A percentile compares a stretch with the other conserved stretches of the same genome.
phyloP scores from a whole-genome alignment of 2,888 invertebrate genomes.

The Caenorhabditis wallacei region DNA sequence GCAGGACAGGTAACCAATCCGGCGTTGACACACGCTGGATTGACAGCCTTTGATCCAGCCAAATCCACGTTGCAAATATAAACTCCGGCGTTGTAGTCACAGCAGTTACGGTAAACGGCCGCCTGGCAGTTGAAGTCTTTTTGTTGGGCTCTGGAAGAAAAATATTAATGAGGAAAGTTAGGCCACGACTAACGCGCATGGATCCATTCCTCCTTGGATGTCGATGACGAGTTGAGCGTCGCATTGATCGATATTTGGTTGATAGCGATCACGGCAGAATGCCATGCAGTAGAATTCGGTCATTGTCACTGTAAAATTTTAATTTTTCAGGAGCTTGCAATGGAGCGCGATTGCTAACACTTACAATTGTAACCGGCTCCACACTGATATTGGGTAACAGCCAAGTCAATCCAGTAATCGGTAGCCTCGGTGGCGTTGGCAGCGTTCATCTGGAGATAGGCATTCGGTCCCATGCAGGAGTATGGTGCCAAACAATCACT shows the following conservation, averaged over 20 bases:
- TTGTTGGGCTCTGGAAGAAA: constrained; percentile 63
- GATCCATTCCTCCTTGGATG: constrained; percentile 58
- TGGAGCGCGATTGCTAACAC: too few species aligned
- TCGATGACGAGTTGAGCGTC: constrained; percentile 48
- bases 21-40: constrained; percentile 60
- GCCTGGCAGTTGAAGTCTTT: constrained; percentile 66
- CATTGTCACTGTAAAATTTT: constrained; percentile 68
- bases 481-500: constrained; percentile 59
- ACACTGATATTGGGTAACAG: constrained; percentile 70
- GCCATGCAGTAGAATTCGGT: constrained; percentile 72
- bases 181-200: constrained; percentile 41
- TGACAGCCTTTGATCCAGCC: constrained; percentile 57
- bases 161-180: not conserved
- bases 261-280: constrained; percentile 63
- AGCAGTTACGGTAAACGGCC: constrained; percentile 63
- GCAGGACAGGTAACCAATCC: constrained; percentile 56
- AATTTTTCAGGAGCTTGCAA: too few species aligned
- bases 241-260: constrained; percentile 65
- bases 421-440: constrained; percentile 67
- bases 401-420: constrained; percentile 72
- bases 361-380: constrained; percentile 69
- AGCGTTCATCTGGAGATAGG: constrained; percentile 64
- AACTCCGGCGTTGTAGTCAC: constrained; percentile 68
- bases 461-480: constrained; percentile 63
- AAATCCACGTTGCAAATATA: constrained; percentile 67